Conservation (phyloP, 2,888 invertebrate genomes). For the Nesidiocoris tenuis region DNA sequence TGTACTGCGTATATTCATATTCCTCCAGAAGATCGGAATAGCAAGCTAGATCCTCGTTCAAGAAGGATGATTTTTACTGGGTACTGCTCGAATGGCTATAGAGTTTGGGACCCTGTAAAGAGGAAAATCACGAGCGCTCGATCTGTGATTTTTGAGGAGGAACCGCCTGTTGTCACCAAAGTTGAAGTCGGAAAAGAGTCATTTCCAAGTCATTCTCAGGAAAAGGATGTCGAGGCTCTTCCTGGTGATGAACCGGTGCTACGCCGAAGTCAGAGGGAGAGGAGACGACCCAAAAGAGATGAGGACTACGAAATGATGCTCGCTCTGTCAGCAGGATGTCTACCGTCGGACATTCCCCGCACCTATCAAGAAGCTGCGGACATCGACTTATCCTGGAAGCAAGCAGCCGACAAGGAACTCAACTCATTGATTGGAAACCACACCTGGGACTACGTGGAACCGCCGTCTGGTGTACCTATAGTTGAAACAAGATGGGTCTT, state of each 20-base stretch:
- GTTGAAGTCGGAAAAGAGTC: background rate
- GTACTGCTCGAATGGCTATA: slow-evolving; percentile 28
- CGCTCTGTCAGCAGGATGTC: slow-evolving; percentile 12
- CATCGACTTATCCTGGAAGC: slow-evolving; percentile 8
- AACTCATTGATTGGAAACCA: slow-evolving; percentile 15
- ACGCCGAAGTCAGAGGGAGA: slow-evolving; percentile 2
- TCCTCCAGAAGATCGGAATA: slow-evolving; percentile 12
- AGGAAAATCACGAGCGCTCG: slow-evolving; percentile 21
- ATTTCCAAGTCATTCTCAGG: too few species aligned
- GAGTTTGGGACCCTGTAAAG: slow-evolving; percentile 14
- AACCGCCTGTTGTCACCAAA: background rate
- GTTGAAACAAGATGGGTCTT: slow-evolving; percentile 42
- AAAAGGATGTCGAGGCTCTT: too few species aligned
- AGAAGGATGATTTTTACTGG: slow-evolving; percentile 10
- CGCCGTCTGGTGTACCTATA: background rate
- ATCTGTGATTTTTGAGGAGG: slow-evolving; percentile 17
- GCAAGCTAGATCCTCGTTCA: slow-evolving; percentile 20
- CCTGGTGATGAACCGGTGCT: too few species aligned
- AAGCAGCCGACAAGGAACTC: slow-evolving; percentile 28
- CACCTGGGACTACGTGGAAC: slow-evolving; percentile 39
- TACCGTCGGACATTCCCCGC: slow-evolving; percentile 11
- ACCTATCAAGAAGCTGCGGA: slow-evolving; percentile 13
- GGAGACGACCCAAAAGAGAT: slow-evolving; percentile 43
- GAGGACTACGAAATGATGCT: slow-evolving; percentile 1
- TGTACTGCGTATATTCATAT: slow-evolving; percentile 35